phyloP scores from a whole-genome alignment of 2,113 vertebrate species.

The Pterocles gutturalis region DNA sequence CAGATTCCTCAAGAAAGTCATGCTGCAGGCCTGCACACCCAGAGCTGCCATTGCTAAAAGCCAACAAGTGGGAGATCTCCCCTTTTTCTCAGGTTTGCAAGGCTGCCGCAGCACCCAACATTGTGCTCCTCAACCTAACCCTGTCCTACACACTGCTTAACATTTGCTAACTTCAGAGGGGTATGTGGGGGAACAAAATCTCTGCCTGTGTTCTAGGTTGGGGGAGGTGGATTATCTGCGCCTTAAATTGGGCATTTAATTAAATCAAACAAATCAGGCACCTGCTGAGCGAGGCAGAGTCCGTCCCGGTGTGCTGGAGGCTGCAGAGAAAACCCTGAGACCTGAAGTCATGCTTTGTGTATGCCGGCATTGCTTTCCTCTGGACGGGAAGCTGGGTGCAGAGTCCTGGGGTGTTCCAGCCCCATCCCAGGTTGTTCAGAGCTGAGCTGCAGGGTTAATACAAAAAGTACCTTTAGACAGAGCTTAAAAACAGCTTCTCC shows the following conservation, averaged over 20 bases:
- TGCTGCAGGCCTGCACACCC: background rate
- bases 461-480: background rate
- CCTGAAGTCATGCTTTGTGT: background rate
- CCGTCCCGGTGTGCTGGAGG: background rate
- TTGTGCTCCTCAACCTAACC: background rate
- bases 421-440: fast-evolving
- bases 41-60: background rate
- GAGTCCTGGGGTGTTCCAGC: background rate
- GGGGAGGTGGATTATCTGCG: background rate
- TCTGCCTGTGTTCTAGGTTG: background rate
- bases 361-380: background rate
- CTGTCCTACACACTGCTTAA: background rate
- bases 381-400: fast-evolving
- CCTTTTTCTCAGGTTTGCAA: background rate
- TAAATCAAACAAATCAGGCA: background rate
- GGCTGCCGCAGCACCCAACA: background rate
- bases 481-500: background rate
- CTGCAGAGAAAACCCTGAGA: background rate
- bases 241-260: background rate
- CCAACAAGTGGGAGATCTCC: background rate
- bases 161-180: background rate
- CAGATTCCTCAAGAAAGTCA: background rate
- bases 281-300: background rate
- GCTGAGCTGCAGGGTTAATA: background rate
- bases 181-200: background rate